phyloP scores from a whole-genome alignment of 2,113 vertebrate genomes.

The Sinocyclocheilus anophthalmus region DNA sequence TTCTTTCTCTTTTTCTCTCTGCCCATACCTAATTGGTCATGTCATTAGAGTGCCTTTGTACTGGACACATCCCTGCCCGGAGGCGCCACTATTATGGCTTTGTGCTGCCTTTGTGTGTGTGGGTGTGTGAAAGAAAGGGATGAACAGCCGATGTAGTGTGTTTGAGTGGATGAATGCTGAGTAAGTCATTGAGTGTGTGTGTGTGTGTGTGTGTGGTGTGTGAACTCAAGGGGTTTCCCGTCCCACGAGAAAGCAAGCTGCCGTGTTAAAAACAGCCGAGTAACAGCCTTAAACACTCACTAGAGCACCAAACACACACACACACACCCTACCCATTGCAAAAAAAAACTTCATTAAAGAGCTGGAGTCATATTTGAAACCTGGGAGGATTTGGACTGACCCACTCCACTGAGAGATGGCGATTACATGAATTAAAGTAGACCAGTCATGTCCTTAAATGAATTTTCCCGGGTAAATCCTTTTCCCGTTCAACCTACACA shows the following conservation, averaged over 20 bases:
- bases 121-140: slow-evolving; percentile 31
- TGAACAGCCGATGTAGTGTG: slow-evolving; percentile 40
- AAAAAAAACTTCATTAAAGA: slow-evolving; percentile 19
- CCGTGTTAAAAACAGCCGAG: slow-evolving; percentile 45
- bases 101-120: slow-evolving; percentile 38
- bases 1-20: not conserved
- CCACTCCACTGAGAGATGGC: not conserved
- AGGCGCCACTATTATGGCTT: slow-evolving; percentile 34
- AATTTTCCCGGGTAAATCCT: not conserved
- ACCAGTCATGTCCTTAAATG: not conserved
- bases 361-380: not conserved
- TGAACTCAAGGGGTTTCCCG: slow-evolving; percentile 39
- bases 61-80: slow-evolving; percentile 38
- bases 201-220: slow-evolving; percentile 41
- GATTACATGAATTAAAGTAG: slow-evolving; percentile 6
- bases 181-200: slow-evolving; percentile 45
- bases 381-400: slow-evolving; percentile 28
- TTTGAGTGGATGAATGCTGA: slow-evolving; percentile 54
- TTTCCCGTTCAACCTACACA: not conserved
- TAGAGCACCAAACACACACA: not conserved
- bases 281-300: slow-evolving; percentile 7
- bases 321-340: not conserved
- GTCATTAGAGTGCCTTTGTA: slow-evolving; percentile 46
- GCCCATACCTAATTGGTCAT: slow-evolving; percentile 32
- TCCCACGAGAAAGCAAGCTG: slow-evolving; percentile 49